Percentiles rank a stretch among this genome's conserved stretches.
These are phyloP conservation scores for Formica exsecta DNA, from an alignment of 1,140 invertebrate genomes.

Conservation along the genomic window DNA sequence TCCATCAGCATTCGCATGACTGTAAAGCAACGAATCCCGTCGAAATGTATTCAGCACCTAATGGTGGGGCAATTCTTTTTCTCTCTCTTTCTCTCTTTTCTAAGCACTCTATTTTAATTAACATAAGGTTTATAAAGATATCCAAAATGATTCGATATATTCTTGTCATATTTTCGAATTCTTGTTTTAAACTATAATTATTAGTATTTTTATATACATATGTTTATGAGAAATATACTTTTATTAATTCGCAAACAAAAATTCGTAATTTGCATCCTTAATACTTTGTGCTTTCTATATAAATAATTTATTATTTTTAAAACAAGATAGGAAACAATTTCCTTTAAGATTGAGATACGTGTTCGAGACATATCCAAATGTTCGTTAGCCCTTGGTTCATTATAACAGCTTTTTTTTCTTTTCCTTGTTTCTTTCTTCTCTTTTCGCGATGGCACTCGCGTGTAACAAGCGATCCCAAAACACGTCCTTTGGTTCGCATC, in stretches of 20 bases:
- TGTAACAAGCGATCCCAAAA: slow-evolving; percentile 59
- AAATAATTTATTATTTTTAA: neutral
- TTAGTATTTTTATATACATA: neutral
- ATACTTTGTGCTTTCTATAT: neutral
- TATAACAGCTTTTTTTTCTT: neutral
- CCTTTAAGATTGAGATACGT: neutral
- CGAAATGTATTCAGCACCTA: neutral
- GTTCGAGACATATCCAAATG: neutral
- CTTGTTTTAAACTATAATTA: neutral
- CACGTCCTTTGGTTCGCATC: slow-evolving; percentile 57
- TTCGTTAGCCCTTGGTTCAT: neutral
- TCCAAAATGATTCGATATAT: neutral
- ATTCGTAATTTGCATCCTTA: neutral
- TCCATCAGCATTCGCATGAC: neutral
- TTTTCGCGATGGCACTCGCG: slow-evolving; percentile 56
- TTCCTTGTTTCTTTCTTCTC: neutral
- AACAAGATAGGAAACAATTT: neutral
- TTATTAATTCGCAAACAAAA: neutral
- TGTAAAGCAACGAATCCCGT: neutral
- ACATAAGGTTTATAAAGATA: neutral
- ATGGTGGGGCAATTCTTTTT: neutral
- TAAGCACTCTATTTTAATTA: neutral
- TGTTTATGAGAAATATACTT: no score
- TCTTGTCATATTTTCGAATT: neutral
- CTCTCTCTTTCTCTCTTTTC: neutral